phyloP scores from a whole-genome alignment of 2,797 vertebrate species.

The Nasua narica region DNA sequence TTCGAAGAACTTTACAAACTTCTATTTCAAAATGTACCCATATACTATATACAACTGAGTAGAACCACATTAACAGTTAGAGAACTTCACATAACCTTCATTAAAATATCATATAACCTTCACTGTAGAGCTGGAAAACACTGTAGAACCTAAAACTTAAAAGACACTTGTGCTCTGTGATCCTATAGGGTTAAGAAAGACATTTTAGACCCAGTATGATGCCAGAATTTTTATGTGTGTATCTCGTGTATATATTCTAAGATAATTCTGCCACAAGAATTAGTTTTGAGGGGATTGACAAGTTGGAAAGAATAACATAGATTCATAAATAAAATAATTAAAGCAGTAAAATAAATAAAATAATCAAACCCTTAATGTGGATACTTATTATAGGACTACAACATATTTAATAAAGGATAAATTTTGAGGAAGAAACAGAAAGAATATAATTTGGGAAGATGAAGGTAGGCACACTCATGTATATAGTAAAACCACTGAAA shows the following conservation, averaged over 20 bases:
- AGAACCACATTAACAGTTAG: neutral
- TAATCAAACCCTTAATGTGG: neutral
- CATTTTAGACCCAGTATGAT: neutral
- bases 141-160: neutral
- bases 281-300: neutral
- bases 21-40: neutral
- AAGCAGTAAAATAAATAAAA: neutral
- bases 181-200: neutral
- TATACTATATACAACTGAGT: neutral
- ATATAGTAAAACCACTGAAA: neutral
- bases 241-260: neutral
- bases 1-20: neutral
- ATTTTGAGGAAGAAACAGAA: neutral
- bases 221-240: neutral
- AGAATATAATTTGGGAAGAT: neutral
- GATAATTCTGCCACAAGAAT: neutral
- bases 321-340: conserved; percentile 1
- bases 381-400: neutral
- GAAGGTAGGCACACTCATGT: neutral
- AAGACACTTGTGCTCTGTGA: neutral
- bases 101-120: neutral
- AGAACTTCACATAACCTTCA: neutral
- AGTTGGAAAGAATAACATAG: neutral
- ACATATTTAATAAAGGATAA: neutral
- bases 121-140: neutral